phyloP scores from a whole-genome alignment of 2,797 vertebrate species.

The Chelidonichthys spinosus region DNA sequence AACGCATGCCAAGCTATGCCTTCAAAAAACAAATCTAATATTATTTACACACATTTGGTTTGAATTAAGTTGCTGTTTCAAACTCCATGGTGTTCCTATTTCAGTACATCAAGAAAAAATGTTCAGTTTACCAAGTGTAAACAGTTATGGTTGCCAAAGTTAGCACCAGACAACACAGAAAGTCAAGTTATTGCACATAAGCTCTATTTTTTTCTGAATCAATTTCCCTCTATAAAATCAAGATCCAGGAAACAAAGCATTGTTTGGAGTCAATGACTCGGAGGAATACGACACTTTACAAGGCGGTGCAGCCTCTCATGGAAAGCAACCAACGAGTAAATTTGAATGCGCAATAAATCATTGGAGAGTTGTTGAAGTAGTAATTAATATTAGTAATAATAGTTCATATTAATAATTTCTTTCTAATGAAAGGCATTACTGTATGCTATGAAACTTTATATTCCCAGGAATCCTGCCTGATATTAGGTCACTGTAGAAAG shows the following conservation, averaged over 20 bases:
- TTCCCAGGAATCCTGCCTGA: conserved; percentile 23
- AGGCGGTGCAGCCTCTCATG: conserved; percentile 20
- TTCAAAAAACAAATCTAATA: not conserved
- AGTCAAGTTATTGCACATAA: conserved; percentile 14
- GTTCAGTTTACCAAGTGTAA: conserved; percentile 18
- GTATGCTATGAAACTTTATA: conserved; percentile 29
- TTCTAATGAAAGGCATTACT: conserved; percentile 27
- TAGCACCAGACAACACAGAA: conserved; percentile 50
- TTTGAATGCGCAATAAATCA: conserved; percentile 6
- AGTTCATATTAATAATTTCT: conserved; percentile 35
- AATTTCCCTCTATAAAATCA: conserved; percentile 62
- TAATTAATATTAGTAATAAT: not conserved
- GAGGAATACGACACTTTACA: conserved; percentile 47
- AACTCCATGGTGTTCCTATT: conserved; percentile 23
- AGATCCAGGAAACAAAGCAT: conserved; percentile 55
- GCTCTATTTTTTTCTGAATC: conserved; percentile 40
- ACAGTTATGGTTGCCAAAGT: conserved; percentile 23
- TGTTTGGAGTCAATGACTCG: conserved; percentile 58
- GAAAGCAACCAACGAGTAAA: conserved; percentile 31
- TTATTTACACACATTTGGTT: not conserved
- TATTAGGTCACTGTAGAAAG: conserved; percentile 41
- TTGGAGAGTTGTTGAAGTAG: not conserved
- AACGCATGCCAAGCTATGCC: not conserved
- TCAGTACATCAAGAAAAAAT: conserved; percentile 22
- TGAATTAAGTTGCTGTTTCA: conserved; percentile 4